phyloP scores from a whole-genome alignment of 2,113 vertebrate genomes.

The Hystrix brachyura region DNA sequence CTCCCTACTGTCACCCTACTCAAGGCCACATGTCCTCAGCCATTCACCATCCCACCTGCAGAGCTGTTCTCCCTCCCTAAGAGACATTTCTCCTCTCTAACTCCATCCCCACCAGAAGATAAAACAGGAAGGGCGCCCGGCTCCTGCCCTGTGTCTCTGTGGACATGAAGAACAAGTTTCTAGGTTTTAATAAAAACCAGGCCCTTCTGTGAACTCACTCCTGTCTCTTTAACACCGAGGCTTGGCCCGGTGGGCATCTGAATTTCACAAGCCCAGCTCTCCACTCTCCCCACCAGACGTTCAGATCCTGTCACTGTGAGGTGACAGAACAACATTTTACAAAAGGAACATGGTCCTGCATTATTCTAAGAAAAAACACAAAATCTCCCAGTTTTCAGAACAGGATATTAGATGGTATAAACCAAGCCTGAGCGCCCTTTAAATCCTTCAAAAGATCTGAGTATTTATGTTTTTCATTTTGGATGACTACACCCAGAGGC shows the following conservation, averaged over 20 bases:
- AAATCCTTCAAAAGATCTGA: slow-evolving; percentile 25
- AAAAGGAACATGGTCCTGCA: neutral
- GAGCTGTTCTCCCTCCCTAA: neutral
- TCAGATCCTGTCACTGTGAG: neutral
- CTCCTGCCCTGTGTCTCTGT: neutral
- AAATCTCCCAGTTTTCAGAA: neutral
- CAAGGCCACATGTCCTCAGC: rapidly evolving
- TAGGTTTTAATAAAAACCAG: rapidly evolving
- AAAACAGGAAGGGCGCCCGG: neutral
- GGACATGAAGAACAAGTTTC: neutral
- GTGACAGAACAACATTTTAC: neutral
- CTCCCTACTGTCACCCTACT: neutral
- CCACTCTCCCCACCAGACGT: rapidly evolving
- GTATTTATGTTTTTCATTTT: slow-evolving; percentile 25
- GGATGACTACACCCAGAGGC: neutral
- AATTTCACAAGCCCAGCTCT: neutral
- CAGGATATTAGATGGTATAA: neutral
- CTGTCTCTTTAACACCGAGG: too few species aligned
- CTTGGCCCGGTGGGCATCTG: neutral
- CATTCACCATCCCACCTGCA: rapidly evolving
- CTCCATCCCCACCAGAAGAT: neutral
- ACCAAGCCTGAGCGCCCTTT: neutral
- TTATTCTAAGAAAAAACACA: neutral
- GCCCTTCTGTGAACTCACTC: too few species aligned
- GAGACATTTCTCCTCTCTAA: neutral